phyloP scores from a whole-genome alignment of 37 sponge, comb jelly and placozoan genomes.

The Beroe ovata region DNA sequence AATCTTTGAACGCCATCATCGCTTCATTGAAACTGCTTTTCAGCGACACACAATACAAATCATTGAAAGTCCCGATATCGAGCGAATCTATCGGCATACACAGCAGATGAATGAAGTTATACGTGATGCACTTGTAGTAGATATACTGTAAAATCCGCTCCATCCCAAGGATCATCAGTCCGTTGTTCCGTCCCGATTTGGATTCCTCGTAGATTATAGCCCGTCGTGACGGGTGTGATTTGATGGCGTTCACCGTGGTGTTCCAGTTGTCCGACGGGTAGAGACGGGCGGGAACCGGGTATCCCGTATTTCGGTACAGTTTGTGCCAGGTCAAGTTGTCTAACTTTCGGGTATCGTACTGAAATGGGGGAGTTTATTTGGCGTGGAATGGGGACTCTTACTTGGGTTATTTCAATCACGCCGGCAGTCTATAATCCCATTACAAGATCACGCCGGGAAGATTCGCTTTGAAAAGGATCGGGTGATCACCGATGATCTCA shows the following conservation, averaged over 20 bases:
- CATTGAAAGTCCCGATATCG: constrained; percentile 55
- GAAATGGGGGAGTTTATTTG: background rate
- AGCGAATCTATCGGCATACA: constrained; percentile 9
- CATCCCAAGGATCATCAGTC: constrained; percentile 23
- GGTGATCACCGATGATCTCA: too few species aligned
- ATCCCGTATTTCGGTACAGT: background rate
- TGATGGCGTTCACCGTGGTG: constrained; percentile 51
- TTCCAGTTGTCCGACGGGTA: constrained; percentile 58
- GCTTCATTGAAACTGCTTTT: constrained; percentile 17
- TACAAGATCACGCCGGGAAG: too few species aligned
- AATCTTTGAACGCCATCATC: background rate
- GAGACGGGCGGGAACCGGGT: constrained; percentile 21
- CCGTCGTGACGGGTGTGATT: background rate
- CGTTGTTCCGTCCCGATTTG: constrained; percentile 1
- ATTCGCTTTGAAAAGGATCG: too few species aligned
- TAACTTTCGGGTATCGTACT: constrained; percentile 63
- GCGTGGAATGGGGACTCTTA: too few species aligned
- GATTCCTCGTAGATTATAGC: constrained; percentile 60
- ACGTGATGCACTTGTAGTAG: constrained; percentile 9
- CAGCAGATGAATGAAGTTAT: constrained; percentile 19
- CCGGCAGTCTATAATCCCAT: too few species aligned
- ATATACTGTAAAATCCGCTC: constrained; percentile 29
- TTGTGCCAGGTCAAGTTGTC: constrained; percentile 23
- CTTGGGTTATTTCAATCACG: too few species aligned
- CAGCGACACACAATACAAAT: constrained; percentile 31